A percentile compares a stretch with the other conserved stretches of the same genome.
Conservation (phyloP, 23 tunicate species). For the Diplosoma virens region DNA sequence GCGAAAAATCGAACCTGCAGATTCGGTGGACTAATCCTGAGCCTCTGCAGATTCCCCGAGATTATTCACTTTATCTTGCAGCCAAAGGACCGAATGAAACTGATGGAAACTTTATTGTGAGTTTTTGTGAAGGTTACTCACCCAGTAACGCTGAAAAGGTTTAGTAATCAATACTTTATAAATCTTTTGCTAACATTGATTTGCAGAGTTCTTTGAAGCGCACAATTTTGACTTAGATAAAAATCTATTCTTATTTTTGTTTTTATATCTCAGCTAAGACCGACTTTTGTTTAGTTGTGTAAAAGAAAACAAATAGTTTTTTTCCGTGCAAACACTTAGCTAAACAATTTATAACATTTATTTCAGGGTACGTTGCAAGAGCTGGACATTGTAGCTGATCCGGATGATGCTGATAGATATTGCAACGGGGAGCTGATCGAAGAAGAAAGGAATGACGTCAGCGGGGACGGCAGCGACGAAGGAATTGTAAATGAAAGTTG, state of each 20-base stretch:
- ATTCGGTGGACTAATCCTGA: neutral
- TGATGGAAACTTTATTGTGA: neutral
- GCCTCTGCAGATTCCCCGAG: neutral
- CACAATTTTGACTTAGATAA: no score
- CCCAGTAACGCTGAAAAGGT: no score
- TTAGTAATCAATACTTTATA: no score
- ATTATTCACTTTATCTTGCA: neutral
- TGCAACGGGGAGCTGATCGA: neutral
- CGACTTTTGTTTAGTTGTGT: no score
- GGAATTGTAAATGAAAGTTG: neutral
- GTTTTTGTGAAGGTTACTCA: neutral
- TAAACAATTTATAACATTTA: no score
- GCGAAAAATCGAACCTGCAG: neutral
- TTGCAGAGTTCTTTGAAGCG: no score
- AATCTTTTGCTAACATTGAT: no score
- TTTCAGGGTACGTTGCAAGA: conserved; percentile 20
- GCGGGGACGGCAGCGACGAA: conserved; percentile 8
- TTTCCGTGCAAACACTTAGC: no score
- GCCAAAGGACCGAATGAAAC: neutral
- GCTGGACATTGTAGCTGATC: neutral
- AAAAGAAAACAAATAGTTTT: no score
- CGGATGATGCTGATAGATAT: neutral
- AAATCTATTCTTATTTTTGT: no score
- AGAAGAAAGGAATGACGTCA: neutral
- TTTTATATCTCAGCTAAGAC: no score